A percentile compares a stretch with the other conserved stretches of the same genome.
These are phyloP conservation scores for Acrocyrtus sp. DNA, from an alignment of 2,888 invertebrate genomes.

Conservation along the genomic window DNA sequence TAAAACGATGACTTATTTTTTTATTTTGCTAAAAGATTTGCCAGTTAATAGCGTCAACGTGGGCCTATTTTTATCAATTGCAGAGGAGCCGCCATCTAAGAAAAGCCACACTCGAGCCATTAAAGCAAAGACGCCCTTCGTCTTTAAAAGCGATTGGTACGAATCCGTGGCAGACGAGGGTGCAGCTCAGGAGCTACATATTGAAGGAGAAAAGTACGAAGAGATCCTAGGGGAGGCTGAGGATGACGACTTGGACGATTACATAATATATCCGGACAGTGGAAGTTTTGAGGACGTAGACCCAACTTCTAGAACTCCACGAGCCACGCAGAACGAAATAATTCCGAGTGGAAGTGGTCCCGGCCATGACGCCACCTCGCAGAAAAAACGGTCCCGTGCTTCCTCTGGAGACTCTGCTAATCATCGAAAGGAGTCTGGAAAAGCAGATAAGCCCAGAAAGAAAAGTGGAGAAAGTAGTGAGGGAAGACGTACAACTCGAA, in stretches of 20 bases:
- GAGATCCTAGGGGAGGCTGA: conserved; percentile 20
- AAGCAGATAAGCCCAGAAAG: not conserved
- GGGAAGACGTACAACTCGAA: not conserved
- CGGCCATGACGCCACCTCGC: too few relatives aligned
- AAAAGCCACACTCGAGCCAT: conserved; percentile 17
- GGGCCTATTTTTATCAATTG: too few relatives aligned
- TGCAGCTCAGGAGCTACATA: too few relatives aligned
- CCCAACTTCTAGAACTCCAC: not conserved
- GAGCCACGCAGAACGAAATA: not conserved
- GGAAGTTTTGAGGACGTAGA: too few relatives aligned
- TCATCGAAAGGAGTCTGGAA: not conserved
- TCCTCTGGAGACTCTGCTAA: too few relatives aligned
- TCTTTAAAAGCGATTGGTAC: conserved; percentile 43
- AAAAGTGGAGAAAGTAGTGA: conserved; percentile 3
- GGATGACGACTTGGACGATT: conserved; percentile 19
- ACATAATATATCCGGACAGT: too few relatives aligned
- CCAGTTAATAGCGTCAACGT: too few relatives aligned
- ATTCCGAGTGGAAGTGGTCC: too few relatives aligned
- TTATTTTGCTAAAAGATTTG: too few relatives aligned
- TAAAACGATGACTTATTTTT: conserved; percentile 1
- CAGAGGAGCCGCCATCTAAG: conserved; percentile 6
- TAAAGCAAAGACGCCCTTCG: conserved; percentile 45
- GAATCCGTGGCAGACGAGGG: not conserved
- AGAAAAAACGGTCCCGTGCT: too few relatives aligned
- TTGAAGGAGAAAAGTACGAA: conserved; percentile 1